Conservation (phyloP, 2,888 invertebrate genomes). For the Gryllus longicercus region DNA sequence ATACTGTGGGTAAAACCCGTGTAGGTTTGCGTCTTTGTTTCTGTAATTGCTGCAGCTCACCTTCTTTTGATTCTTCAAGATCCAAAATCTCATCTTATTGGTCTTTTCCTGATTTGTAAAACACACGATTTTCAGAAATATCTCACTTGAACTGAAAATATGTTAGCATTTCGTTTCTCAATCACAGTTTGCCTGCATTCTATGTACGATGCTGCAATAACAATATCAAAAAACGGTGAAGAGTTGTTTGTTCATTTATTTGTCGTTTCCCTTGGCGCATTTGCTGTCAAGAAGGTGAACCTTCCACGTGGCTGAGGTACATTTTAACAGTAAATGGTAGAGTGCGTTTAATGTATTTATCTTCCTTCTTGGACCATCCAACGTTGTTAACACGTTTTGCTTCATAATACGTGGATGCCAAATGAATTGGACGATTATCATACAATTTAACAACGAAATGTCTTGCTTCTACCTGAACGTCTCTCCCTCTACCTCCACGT, state of each 20-base stretch:
- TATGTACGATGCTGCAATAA: slow-evolving; percentile 32
- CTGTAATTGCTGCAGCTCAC: background rate
- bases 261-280: slow-evolving; percentile 29
- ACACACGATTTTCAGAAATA: slow-evolving; percentile 26
- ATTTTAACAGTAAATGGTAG: slow-evolving; percentile 31
- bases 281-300: slow-evolving; percentile 33
- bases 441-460: slow-evolving; percentile 32
- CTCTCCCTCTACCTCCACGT: slow-evolving; percentile 22
- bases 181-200: slow-evolving; percentile 29
- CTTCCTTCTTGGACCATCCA: slow-evolving; percentile 34
- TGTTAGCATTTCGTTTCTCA: slow-evolving; percentile 24
- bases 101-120: background rate
- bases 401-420: slow-evolving; percentile 29
- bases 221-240: slow-evolving; percentile 35
- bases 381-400: slow-evolving; percentile 29
- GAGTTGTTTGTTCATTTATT: slow-evolving; percentile 33
- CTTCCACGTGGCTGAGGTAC: slow-evolving; percentile 35
- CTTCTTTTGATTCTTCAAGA: slow-evolving; percentile 20
- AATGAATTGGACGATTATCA: slow-evolving; percentile 30
- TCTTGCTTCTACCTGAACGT: slow-evolving; percentile 25
- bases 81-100: background rate
- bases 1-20: background rate
- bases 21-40: background rate
- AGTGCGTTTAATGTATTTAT: slow-evolving; percentile 31
- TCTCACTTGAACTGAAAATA: slow-evolving; percentile 26